Evolutionary conservation across 2,888 invertebrate genomes (phyloP), one percentile per base, ranked within the genome.

Genomic region (Cheilosia impressa): DNA sequence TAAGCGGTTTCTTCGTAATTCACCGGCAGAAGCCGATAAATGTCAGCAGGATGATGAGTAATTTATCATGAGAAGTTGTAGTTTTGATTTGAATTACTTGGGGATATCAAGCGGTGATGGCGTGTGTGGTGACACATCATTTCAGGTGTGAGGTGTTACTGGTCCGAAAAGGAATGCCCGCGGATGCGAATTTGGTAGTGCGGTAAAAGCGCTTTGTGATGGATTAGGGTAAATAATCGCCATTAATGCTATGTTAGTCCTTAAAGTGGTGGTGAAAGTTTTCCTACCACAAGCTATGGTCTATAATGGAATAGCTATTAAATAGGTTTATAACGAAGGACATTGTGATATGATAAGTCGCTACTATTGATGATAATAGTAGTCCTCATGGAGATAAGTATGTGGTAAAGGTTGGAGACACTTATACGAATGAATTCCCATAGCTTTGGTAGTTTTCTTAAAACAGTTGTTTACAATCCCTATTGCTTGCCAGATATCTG

Each of bases 61-160:
- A 85, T 85, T 85, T 80, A 85, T 85, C 85, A 85, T 85, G 79
- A 79, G 65, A 66, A 53, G 75, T 79, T 84, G 85, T 76, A 57
- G 38, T 60, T 80, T 65, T 85, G 80, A 85, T 85, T 85, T 85
- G 71, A 85, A 85, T 80, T 85, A 85, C 80, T 80, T 76, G 31
- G 73, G 45, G 65, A 76, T 65, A 66, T 75, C 62, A 62, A 63
- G 73, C 53, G 58, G 55, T 52, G 47, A 55, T 45, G 57, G 22
- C 55, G 75, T 63, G 62, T 63, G 55, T 58, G 63, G 53, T 69
- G 63, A 78, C 69, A 78, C 78, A 65, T 55, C 47, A 53, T 68
- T 38, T 38, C 82, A 68, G 50, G 66, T 72, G 82, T 73, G 62
- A 78, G 72, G 72, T 83, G 78, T 83, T 78, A 57, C 24, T 62